These are phyloP conservation scores for Saxidomus purpurata DNA, from an alignment of 1,140 invertebrate genomes.

Conservation along the genomic window DNA sequence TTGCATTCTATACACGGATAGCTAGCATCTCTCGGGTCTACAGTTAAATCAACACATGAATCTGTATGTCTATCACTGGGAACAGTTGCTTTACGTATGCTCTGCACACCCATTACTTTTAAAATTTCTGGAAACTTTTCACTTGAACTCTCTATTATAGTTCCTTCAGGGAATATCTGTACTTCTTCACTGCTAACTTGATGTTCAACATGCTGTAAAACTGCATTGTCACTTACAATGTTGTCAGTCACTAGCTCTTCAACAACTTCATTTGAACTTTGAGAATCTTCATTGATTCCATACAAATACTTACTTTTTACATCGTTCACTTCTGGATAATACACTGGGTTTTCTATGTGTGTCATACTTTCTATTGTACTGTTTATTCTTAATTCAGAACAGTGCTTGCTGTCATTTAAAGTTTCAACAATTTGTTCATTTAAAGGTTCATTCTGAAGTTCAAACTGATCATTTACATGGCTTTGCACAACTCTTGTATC, in stretches of 20 bases:
- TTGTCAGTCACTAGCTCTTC: conserved; percentile 30
- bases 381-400: not conserved
- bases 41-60: not conserved
- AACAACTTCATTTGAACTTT: conserved; percentile 38
- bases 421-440: conserved; percentile 32
- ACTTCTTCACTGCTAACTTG: not conserved
- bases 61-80: not conserved
- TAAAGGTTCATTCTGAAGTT: not conserved
- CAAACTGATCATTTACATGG: not conserved
- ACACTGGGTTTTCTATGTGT: not conserved
- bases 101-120: not conserved
- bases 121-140: not conserved
- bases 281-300: conserved; percentile 48
- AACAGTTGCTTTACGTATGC: not conserved
- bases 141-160: not conserved
- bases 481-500: not conserved
- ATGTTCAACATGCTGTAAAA: not conserved
- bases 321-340: not conserved
- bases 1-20: not conserved
- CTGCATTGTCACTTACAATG: not conserved
- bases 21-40: not conserved
- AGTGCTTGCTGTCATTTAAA: not conserved
- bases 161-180: not conserved
- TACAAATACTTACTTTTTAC: conserved; percentile 41
- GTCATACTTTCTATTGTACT: not conserved